Conservation (phyloP, 2,888 invertebrate species). For the Galeopsomyia nigrocyanea region DNA sequence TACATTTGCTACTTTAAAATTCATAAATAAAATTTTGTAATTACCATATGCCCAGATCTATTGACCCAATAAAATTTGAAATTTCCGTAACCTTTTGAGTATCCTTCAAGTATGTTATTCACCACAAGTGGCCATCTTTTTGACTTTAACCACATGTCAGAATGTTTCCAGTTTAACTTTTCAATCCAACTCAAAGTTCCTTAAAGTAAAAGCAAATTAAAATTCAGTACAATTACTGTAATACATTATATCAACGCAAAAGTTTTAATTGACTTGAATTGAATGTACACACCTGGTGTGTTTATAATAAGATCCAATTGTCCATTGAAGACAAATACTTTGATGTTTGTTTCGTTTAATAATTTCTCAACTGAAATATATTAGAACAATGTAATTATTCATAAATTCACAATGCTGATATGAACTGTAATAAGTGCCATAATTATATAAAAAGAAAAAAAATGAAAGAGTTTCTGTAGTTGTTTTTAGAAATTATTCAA, state of each 20-base stretch:
- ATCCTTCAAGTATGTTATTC: constrained; percentile 78
- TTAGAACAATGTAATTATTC: too few relatives aligned
- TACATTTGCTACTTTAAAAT: too few relatives aligned
- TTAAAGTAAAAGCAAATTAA: background rate
- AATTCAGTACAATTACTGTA: background rate
- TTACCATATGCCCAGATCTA: constrained; percentile 84
- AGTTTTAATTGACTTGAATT: background rate
- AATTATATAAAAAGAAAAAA: too few relatives aligned
- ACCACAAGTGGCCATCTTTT: constrained; percentile 74
- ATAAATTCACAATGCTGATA: too few relatives aligned
- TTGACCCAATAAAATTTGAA: constrained; percentile 85
- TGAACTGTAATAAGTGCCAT: too few relatives aligned
- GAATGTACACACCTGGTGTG: constrained; percentile 76
- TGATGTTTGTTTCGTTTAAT: constrained; percentile 77
- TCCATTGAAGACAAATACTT: constrained; percentile 81
- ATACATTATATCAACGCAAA: background rate
- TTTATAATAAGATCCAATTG: constrained; percentile 89
- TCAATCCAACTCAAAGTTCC: constrained; percentile 81
- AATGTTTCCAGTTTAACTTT: constrained; percentile 76
- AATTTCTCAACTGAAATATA: constrained; percentile 74
- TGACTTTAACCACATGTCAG: constrained; percentile 73
- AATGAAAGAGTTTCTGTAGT: too few relatives aligned
- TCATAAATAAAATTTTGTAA: background rate
- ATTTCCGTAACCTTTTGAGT: constrained; percentile 77
- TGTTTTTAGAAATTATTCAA: too few relatives aligned